Conservation (phyloP, 1,140 invertebrate species). For the Whitmania pigra region DNA sequence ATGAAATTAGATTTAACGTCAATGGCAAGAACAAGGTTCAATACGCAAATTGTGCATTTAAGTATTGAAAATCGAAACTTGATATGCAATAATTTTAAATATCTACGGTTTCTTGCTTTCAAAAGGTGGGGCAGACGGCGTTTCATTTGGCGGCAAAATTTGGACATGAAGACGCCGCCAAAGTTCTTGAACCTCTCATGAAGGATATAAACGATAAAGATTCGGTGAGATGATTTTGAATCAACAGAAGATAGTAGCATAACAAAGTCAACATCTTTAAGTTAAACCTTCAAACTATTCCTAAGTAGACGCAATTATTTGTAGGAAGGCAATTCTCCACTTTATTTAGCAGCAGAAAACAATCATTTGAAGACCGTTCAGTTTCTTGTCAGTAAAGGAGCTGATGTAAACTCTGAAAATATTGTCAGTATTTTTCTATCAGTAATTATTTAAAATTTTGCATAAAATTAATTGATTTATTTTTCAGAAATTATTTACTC, state of each 20-base stretch:
- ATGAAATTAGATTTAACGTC: conserved; percentile 14
- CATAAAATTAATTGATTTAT: neutral
- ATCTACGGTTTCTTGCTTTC: conserved; percentile 26
- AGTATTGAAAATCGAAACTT: neutral
- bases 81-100: neutral
- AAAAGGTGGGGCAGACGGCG: conserved; percentile 56
- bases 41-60: neutral
- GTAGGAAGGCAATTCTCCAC: conserved; percentile 64
- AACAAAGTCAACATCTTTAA: neutral
- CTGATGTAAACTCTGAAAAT: conserved; percentile 73
- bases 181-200: conserved; percentile 54
- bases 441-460: neutral
- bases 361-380: conserved; percentile 81
- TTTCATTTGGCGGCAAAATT: conserved; percentile 61
- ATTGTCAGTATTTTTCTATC: conserved; percentile 8
- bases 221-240: conserved; percentile 42
- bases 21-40: neutral
- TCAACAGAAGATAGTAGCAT: neutral
- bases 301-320: neutral
- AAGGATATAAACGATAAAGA: conserved; percentile 57
- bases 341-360: conserved; percentile 86
- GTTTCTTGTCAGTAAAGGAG: conserved; percentile 83
- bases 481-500: neutral
- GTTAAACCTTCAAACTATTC: neutral
- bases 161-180: conserved; percentile 59